Base-by-base conservation (phyloP, 2,797 vertebrate genomes). In the Halcyon chelicuti region DNA sequence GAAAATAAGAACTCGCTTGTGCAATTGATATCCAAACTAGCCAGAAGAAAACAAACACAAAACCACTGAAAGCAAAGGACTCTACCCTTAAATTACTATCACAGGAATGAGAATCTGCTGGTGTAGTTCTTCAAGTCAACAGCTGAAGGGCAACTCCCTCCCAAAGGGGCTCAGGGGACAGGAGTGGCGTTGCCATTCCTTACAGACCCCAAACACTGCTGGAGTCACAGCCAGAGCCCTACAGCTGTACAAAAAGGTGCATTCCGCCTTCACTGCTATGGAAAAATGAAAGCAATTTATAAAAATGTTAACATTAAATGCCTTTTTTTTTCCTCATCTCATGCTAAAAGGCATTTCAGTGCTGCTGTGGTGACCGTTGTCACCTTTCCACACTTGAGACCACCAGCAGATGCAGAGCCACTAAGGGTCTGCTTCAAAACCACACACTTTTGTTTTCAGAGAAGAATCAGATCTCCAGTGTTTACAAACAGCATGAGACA, bases 201-300 rank as follows among this genome's bases (percentile, higher is more conserved):
- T 7, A 6, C 60, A 14, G n/a, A 39, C 18, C 63, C 78, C 62
- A 3, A 7, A 2, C 29, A 4, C 23, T 4, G 2, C 66, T 5
- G 40, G 18, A 26, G 49, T 3, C 35, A 6, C 17, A n/a, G 63
- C 22, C 63, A 35, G 46, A 70, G 39, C 31, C 28, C 37, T 10
- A 28, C 28, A 14, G 71, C 72, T 40, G 6, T 3, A 42, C 37
- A 21, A 12, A 71, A 54, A 9, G 22, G 14, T 5, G 19, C 4
- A 1, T 10, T 9, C 20, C 75, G 39, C 63, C 58, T 33, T 20
- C 3, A 1, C 1, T 52, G 57, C 44, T 14, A 5, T 0, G 6
- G 23, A 44, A 57, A 71, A 83, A 60, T 7, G 37, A 67, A 63
- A 55, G 21, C 17, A 4, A 14, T 29, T 61, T 49, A 12, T 3